Evolutionary conservation across 2,888 invertebrate species (phyloP).

Genomic region (Tuberolachnus salignus): DNA sequence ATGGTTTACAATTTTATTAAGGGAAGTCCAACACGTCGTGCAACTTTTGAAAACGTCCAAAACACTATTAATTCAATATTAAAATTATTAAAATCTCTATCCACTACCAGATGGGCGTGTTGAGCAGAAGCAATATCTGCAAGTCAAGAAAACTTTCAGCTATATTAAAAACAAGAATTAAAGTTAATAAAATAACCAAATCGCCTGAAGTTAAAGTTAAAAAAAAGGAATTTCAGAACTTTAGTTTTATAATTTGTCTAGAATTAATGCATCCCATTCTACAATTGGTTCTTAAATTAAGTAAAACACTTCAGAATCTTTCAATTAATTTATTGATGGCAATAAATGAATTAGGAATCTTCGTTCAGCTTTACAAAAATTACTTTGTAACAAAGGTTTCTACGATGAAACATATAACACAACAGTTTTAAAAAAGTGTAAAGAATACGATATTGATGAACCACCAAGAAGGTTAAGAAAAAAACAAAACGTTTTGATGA

Average conservation of each 20-base stretch:
- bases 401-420: neutral
- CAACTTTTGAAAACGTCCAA: slow-evolving; percentile 70
- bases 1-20: slow-evolving; percentile 53
- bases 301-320: slow-evolving; percentile 19
- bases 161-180: neutral
- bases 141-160: slow-evolving; percentile 9
- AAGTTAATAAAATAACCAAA: neutral
- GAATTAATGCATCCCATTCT: slow-evolving; percentile 14
- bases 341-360: slow-evolving; percentile 11
- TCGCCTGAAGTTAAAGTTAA: too few species aligned
- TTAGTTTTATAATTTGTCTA: slow-evolving; percentile 3
- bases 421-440: neutral
- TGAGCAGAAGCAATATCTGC: slow-evolving; percentile 18
- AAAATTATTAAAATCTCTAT: neutral
- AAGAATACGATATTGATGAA: neutral
- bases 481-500: slow-evolving; percentile 9
- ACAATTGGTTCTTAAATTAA: slow-evolving; percentile 20
- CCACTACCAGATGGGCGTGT: slow-evolving; percentile 6
- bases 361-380: slow-evolving; percentile 11
- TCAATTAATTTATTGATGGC: slow-evolving; percentile 11
- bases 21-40: slow-evolving; percentile 54
- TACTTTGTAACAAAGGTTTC: neutral
- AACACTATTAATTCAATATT: slow-evolving; percentile 62
- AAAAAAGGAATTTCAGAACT: neutral
- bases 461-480: neutral